Evolutionary conservation across 1,140 invertebrate genomes (phyloP).

Genomic region (Hypothenemus hampei): DNA sequence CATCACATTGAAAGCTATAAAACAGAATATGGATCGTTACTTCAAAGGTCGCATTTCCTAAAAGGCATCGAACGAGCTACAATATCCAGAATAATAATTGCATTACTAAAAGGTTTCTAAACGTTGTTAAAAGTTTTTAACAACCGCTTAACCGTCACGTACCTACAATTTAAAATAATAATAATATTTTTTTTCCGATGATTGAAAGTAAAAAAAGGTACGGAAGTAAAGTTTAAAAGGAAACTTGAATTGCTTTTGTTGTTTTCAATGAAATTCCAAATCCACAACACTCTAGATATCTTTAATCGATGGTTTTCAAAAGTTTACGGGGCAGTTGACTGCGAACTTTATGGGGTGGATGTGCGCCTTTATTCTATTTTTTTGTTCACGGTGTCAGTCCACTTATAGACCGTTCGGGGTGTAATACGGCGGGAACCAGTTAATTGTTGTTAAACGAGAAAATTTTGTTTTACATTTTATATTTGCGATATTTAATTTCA

Average conservation of each 20-base stretch:
- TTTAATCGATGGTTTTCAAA: background rate
- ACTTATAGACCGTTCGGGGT: conserved; percentile 9
- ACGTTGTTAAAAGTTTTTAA: background rate
- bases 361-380: conserved; percentile 8
- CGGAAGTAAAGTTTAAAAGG: background rate
- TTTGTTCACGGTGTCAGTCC: conserved; percentile 10
- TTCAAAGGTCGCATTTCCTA: conserved; percentile 16
- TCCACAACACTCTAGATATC: background rate
- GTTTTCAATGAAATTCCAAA: background rate
- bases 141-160: background rate
- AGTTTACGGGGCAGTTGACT: background rate
- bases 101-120: background rate
- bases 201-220: background rate
- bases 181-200: background rate
- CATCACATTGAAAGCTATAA: conserved; percentile 12
- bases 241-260: background rate
- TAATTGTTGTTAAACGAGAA: too few relatives aligned
- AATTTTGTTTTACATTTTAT: background rate
- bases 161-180: background rate
- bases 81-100: background rate
- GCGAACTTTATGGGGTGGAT: conserved; percentile 14
- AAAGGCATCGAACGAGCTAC: conserved; percentile 6
- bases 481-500: background rate
- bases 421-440: too few relatives aligned
- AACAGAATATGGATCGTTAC: conserved; percentile 27